These are phyloP conservation scores for Drosophila neotestacea DNA, from an alignment of 2,888 invertebrate genomes.

Conservation along the genomic window DNA sequence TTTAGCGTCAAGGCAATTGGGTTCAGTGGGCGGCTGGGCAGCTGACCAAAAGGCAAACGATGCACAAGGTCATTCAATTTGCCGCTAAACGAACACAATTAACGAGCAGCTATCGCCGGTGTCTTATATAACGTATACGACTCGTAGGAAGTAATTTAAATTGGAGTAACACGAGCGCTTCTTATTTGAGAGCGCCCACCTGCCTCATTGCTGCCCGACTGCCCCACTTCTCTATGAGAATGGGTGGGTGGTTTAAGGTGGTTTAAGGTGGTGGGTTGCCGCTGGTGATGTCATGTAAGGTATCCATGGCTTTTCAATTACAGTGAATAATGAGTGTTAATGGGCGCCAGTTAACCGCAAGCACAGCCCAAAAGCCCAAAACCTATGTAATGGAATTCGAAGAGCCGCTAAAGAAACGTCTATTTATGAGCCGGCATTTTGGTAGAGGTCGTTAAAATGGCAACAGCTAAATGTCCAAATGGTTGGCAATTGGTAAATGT, in stretches of 20 bases:
- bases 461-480: not conserved
- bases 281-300: slow-evolving; percentile 49
- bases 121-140: slow-evolving; percentile 62
- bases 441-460: slow-evolving; percentile 15
- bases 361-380: not conserved
- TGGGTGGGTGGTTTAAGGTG: slow-evolving; percentile 21
- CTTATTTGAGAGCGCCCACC: slow-evolving; percentile 37
- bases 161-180: slow-evolving; percentile 56
- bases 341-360: slow-evolving; percentile 33
- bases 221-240: slow-evolving; percentile 1
- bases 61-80: slow-evolving; percentile 55
- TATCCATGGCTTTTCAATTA: slow-evolving; percentile 59
- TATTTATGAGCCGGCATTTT: slow-evolving; percentile 11
- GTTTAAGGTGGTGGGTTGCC: not conserved
- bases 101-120: slow-evolving; percentile 42
- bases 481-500: not conserved
- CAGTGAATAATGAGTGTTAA: slow-evolving; percentile 51
- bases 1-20: slow-evolving; percentile 50
- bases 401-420: slow-evolving; percentile 8
- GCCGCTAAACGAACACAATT: slow-evolving; percentile 59
- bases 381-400: slow-evolving; percentile 26
- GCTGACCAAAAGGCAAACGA: slow-evolving; percentile 27
- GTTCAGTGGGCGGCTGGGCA: slow-evolving; percentile 46
- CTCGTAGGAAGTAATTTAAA: slow-evolving; percentile 70
- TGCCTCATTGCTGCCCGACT: slow-evolving; percentile 1